These are phyloP conservation scores for Urophycis tenuis DNA, from an alignment of 2,797 vertebrate species.

Conservation along the genomic window DNA sequence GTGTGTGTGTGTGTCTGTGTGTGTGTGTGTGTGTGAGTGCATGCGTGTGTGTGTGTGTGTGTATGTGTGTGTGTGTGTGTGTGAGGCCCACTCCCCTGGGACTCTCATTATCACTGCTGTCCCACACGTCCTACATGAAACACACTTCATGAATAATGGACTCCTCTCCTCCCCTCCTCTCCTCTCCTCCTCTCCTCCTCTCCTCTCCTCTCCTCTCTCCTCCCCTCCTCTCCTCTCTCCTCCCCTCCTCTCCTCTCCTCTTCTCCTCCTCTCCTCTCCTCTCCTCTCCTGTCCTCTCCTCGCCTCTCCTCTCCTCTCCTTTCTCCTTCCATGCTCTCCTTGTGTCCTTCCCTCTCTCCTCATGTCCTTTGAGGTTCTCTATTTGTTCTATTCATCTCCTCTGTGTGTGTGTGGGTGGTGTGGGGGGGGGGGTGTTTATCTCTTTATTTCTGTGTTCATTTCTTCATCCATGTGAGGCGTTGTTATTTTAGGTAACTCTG, in stretches of 20 bases:
- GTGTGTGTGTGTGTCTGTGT: too few relatives aligned
- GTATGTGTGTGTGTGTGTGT: conserved; percentile 41
- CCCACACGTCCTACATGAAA: conserved; percentile 78
- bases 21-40: neutral
- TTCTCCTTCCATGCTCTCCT: too few relatives aligned
- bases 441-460: too few relatives aligned
- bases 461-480: too few relatives aligned
- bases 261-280: conserved; percentile 57
- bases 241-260: conserved; percentile 14
- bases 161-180: conserved; percentile 59
- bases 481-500: too few relatives aligned
- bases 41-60: neutral
- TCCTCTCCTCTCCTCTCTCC: conserved; percentile 43
- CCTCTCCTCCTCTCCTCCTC: neutral
- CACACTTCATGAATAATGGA: conserved; percentile 77
- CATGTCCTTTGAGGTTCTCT: too few relatives aligned
- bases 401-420: too few relatives aligned
- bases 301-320: too few relatives aligned
- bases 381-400: too few relatives aligned
- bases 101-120: conserved; percentile 77
- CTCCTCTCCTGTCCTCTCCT: conserved; percentile 25
- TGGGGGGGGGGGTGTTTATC: too few relatives aligned
- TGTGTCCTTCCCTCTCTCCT: too few relatives aligned
- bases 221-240: too few relatives aligned
- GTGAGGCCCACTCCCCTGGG: conserved; percentile 53